Conservation (phyloP, 1,140 invertebrate species). For the Augochlora pura region DNA sequence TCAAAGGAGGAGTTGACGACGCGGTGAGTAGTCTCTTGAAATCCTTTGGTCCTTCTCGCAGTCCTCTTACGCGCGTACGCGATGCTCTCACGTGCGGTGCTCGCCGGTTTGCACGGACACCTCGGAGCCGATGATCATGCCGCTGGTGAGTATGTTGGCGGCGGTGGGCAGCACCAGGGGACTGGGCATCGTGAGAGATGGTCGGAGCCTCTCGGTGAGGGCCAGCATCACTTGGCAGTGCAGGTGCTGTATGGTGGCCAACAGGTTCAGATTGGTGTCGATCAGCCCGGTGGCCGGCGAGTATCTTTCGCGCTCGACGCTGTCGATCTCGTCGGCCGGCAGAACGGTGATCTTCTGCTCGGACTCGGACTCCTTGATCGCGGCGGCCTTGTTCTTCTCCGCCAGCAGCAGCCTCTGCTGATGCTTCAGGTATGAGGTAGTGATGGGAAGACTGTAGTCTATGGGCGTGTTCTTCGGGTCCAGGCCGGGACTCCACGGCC, state of each 20-base stretch:
- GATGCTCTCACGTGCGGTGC: constrained; percentile 53
- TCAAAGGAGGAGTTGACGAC: neutral
- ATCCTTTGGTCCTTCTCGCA: neutral
- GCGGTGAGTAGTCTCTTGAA: neutral
- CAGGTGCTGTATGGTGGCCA: constrained; percentile 78
- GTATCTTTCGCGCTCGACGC: constrained; percentile 57
- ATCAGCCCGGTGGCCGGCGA: constrained; percentile 76
- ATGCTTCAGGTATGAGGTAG: constrained; percentile 91
- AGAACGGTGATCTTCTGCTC: constrained; percentile 25
- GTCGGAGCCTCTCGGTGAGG: constrained; percentile 75
- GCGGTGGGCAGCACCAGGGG: constrained; percentile 67
- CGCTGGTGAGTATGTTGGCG: constrained; percentile 47
- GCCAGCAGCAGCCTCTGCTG: constrained; percentile 81
- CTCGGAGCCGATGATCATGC: constrained; percentile 61
- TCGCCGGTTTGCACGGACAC: constrained; percentile 64
- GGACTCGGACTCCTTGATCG: constrained; percentile 43
- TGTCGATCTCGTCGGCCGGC: constrained; percentile 50
- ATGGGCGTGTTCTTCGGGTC: constrained; percentile 80
- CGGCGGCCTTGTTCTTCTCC: constrained; percentile 67
- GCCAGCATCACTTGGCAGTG: constrained; percentile 79
- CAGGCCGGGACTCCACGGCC: constrained; percentile 74
- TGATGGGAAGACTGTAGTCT: constrained; percentile 91
- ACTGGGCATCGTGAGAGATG: constrained; percentile 64
- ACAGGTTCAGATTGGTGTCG: constrained; percentile 77
- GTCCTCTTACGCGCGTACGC: neutral